Evolutionary conservation across 2,888 invertebrate genomes (phyloP).

Genomic region (Acanthosepion pharaonis): DNA sequence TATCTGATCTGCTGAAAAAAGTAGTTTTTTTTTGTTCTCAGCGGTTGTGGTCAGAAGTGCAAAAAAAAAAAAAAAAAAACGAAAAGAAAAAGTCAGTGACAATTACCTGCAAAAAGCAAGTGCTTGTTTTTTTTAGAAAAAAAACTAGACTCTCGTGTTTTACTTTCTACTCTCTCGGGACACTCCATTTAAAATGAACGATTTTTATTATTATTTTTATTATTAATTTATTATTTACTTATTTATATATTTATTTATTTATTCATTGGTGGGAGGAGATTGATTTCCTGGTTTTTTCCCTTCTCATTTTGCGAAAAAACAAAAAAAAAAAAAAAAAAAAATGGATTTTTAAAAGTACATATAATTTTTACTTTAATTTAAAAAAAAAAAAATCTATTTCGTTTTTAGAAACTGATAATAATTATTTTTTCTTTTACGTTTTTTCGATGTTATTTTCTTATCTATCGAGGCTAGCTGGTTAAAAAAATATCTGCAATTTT

Average conservation of each 20-base stretch:
- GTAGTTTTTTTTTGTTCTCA: not conserved
- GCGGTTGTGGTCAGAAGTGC: not conserved
- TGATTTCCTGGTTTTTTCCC: not conserved
- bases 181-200: not conserved
- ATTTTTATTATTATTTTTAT: not conserved
- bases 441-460: too few relatives aligned
- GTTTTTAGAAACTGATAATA: too few relatives aligned
- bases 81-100: not conserved
- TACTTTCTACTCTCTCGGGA: not conserved
- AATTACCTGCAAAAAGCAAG: not conserved
- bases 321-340: too few relatives aligned
- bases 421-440: too few relatives aligned
- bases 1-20: not conserved
- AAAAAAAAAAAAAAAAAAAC: too few relatives aligned
- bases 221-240: not conserved
- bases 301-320: not conserved
- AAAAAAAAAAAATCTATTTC: too few relatives aligned
- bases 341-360: too few relatives aligned
- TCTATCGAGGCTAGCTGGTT: too few relatives aligned
- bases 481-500: too few relatives aligned
- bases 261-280: not conserved
- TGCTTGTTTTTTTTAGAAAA: not conserved
- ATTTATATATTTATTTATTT: conserved; percentile 1
- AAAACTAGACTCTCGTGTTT: not conserved
- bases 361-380: too few relatives aligned